A percentile compares a stretch with the other conserved stretches of the same genome.
Conservation (phyloP, 2,113 vertebrate genomes). For the Petrocephalus microphthalmus region DNA sequence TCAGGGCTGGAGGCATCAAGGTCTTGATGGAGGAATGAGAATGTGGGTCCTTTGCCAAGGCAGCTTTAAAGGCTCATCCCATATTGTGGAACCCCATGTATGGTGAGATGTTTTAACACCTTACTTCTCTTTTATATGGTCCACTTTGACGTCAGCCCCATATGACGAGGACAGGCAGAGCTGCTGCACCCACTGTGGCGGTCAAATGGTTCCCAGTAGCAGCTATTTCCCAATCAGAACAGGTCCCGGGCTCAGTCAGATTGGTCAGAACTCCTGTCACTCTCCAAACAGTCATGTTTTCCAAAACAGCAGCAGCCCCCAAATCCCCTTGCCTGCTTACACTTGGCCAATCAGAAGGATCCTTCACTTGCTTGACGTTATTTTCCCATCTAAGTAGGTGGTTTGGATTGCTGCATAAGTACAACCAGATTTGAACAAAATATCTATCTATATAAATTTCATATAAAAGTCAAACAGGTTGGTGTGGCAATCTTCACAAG, state of each 20-base stretch:
- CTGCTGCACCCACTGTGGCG: neutral
- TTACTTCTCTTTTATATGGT: neutral
- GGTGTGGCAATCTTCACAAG: neutral
- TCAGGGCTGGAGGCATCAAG: neutral
- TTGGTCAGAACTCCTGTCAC: neutral
- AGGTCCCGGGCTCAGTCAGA: neutral
- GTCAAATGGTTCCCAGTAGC: neutral
- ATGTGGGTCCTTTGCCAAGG: neutral
- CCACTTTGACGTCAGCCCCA: neutral
- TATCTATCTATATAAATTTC: constrained; percentile 12
- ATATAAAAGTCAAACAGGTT: constrained; percentile 12
- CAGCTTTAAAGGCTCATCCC: neutral
- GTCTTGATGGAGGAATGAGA: neutral
- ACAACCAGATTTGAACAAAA: neutral
- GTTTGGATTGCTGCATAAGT: neutral
- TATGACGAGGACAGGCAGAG: neutral
- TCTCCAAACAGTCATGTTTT: neutral
- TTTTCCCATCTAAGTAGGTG: neutral
- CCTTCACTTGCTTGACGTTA: neutral
- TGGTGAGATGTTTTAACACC: neutral
- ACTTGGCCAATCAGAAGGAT: constrained; percentile 6
- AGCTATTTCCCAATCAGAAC: neutral
- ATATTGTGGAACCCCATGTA: neutral
- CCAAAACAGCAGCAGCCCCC: neutral
- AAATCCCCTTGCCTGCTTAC: neutral